Evolutionary conservation across 2,888 invertebrate genomes (phyloP), one percentile per base, ranked within the genome.

Genomic region (Sinohyriopsis cumingii): DNA sequence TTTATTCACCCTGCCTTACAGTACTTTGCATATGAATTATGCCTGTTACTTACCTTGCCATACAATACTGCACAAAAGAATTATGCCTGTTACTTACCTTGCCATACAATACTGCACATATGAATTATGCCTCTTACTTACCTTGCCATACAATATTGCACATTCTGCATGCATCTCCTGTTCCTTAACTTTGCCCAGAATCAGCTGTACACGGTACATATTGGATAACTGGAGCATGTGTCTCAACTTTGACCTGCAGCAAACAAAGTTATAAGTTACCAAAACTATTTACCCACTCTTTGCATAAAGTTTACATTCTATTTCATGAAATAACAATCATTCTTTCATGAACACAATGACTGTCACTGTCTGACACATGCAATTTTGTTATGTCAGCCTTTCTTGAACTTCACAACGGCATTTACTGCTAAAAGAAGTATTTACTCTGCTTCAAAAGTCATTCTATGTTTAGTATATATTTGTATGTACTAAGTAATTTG

Each of bases 141-240:
- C 91, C 89, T 91, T 91, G 72, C 91, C 91, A 86, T 91, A 91
- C 3, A 92, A 83, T 81, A 92, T 91, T n/a, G 92, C 91, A 79
- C 90, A 88, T 83, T 92, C 92, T 25, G 90, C 86, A 81, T 91
- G 86, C 75, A 92, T 85, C 55, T 90, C 87, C 6, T 89, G 90
- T 72, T 91, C 90, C 64, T 89, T 87, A 45, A 91, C 86, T 77
- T 91, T 91, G 5, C 91, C 91, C 61, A 92, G 86, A 1, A 91
- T 85, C 55, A 91, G 84, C 77, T 91, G 91, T 18, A 90, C 89
- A 67, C 91, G 84, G 78, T 91, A 91, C 63, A 88, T 77, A 72
- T 82, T 88, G 3, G 91, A 91, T 68, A 85, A 82, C 69, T 89
- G 89, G 24, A 91, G 81, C 80, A 91, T 87, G 65, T 88, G 82